Evolutionary conservation across 1,140 invertebrate genomes (phyloP).

Genomic region (Lucilia sericata): DNA sequence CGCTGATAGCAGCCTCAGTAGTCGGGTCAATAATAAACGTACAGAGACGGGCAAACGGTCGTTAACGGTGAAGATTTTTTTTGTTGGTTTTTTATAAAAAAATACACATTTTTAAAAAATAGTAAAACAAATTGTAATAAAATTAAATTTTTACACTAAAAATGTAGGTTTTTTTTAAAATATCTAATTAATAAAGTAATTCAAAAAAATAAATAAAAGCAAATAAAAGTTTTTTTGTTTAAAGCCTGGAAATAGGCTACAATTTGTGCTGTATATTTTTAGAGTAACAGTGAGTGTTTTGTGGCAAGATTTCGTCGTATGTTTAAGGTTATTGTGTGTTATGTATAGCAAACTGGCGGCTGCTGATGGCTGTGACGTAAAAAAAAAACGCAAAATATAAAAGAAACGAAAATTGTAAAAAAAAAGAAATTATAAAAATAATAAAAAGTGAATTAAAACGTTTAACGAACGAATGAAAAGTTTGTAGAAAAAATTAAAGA

Average conservation of each 20-base stretch:
- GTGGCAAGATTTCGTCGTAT: conserved; percentile 14
- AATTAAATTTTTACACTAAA: neutral
- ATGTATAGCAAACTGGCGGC: conserved; percentile 41
- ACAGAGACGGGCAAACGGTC: conserved; percentile 1
- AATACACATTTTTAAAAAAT: neutral
- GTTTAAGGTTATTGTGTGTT: conserved; percentile 36
- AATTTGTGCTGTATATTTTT: neutral
- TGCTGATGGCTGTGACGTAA: conserved; percentile 41
- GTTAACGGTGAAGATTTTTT: conserved; percentile 15
- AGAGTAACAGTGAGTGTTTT: neutral
- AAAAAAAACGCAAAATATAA: conserved; percentile 23
- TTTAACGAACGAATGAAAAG: neutral
- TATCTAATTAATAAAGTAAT: neutral
- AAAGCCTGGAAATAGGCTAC: conserved; percentile 29
- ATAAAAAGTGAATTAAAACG: neutral
- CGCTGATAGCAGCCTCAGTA: conserved; percentile 42
- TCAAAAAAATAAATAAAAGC: neutral
- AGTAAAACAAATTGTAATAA: neutral
- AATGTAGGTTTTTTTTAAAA: neutral
- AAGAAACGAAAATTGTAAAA: conserved; percentile 2
- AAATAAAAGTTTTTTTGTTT: neutral
- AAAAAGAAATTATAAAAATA: neutral
- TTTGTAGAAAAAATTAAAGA: neutral
- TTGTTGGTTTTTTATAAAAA: neutral
- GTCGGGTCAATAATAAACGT: conserved; percentile 26